A percentile compares a stretch with the other conserved stretches of the same genome.
Evolutionary conservation across 1,140 invertebrate genomes (phyloP).

Genomic region (Lepidurus couesii): DNA sequence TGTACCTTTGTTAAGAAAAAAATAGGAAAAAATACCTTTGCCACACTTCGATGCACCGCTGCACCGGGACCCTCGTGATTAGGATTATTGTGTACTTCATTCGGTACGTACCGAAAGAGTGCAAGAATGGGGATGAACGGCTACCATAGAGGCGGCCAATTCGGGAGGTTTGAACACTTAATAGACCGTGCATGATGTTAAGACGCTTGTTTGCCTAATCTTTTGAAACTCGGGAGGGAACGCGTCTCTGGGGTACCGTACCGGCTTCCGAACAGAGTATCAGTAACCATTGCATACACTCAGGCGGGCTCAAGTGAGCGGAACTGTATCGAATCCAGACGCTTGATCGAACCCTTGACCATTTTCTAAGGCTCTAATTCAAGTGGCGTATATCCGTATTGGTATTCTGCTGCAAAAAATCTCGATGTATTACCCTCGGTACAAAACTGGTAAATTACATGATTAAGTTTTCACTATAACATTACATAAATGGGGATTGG

Average conservation of each 20-base stretch:
- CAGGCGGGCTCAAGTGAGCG: background rate
- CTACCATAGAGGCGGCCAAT: background rate
- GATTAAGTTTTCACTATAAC: too few relatives aligned
- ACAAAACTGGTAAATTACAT: too few relatives aligned
- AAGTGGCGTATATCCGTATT: too few relatives aligned
- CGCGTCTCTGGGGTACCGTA: background rate
- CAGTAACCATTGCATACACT: background rate
- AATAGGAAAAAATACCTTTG: background rate
- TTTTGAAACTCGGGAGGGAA: background rate
- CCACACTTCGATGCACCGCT: background rate
- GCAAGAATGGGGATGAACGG: background rate
- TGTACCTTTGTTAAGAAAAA: background rate
- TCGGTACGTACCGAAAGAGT: background rate
- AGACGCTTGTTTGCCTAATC: background rate
- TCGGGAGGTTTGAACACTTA: slow-evolving; percentile 1
- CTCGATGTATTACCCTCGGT: too few relatives aligned
- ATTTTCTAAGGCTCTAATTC: background rate
- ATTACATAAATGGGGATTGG: too few relatives aligned
- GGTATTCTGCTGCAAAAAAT: too few relatives aligned
- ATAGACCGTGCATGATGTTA: background rate
- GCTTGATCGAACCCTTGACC: slow-evolving; percentile 8
- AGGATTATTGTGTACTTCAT: background rate
- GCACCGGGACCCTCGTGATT: background rate
- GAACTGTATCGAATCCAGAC: background rate
- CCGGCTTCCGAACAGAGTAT: background rate